phyloP scores from a whole-genome alignment of 2,113 vertebrate species.

The Mobula hypostoma region DNA sequence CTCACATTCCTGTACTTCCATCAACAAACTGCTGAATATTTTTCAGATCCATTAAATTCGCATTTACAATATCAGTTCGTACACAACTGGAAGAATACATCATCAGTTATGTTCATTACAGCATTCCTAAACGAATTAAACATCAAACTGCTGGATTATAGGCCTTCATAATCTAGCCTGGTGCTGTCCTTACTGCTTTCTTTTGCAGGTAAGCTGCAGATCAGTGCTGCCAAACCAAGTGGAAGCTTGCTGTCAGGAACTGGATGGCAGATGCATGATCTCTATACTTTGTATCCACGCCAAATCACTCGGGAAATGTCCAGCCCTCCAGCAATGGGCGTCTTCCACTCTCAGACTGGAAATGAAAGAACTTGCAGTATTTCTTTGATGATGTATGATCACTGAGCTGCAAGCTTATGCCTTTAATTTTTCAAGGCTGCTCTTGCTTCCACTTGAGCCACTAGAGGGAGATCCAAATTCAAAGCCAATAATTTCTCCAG shows the following conservation, averaged over 20 bases:
- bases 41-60: neutral
- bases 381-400: neutral
- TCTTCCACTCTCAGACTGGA: neutral
- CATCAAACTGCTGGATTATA: neutral
- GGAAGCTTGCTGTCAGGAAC: neutral
- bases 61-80: neutral
- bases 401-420: neutral
- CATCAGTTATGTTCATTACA: neutral
- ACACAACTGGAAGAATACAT: neutral
- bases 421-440: neutral
- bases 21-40: neutral
- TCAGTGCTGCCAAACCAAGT: neutral
- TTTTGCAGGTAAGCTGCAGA: neutral
- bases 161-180: neutral
- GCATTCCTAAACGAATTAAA: too few relatives aligned
- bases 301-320: neutral
- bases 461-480: neutral
- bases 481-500: neutral
- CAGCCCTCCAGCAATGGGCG: neutral
- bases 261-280: neutral
- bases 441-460: neutral
- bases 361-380: neutral
- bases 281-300: neutral
- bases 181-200: neutral
- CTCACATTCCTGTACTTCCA: neutral